These are phyloP conservation scores for Carterocephalus palaemon DNA, from an alignment of 2,888 invertebrate genomes.

Conservation along the genomic window DNA sequence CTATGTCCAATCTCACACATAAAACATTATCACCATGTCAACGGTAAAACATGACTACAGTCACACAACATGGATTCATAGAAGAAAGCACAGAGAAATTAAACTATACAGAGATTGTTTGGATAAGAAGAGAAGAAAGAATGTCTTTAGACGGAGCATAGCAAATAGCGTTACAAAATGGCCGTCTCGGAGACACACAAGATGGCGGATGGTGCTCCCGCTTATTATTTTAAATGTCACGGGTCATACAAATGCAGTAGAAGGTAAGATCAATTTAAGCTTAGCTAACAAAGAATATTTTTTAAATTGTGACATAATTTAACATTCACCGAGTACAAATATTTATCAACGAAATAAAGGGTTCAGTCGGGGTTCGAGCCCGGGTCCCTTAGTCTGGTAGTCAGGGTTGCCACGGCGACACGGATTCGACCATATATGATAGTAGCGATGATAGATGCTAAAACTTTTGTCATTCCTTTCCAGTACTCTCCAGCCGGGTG, in stretches of 20 bases:
- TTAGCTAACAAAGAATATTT: too few relatives aligned
- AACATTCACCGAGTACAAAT: too few relatives aligned
- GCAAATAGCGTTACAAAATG: conserved; percentile 33
- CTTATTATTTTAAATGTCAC: conserved; percentile 59
- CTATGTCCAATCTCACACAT: conserved; percentile 54
- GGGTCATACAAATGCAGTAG: conserved; percentile 44
- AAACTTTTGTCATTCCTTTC: conserved; percentile 28
- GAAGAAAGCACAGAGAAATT: conserved; percentile 31
- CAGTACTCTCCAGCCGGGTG: conserved; percentile 66
- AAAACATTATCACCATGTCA: conserved; percentile 54
- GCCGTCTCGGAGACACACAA: conserved; percentile 38
- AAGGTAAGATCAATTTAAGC: conserved; percentile 41
- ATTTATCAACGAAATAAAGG: too few relatives aligned
- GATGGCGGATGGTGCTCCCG: conserved; percentile 59
- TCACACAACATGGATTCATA: conserved; percentile 36
- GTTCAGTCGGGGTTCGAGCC: too few relatives aligned
- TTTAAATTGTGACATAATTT: too few relatives aligned
- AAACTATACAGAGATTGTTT: conserved; percentile 22
- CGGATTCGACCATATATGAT: too few relatives aligned
- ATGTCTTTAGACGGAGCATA: not conserved
- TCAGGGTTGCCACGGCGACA: too few relatives aligned
- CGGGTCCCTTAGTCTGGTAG: too few relatives aligned
- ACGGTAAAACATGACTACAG: conserved; percentile 51
- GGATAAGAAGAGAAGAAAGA: conserved; percentile 5
- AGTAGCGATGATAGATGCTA: too few relatives aligned